Conservation (phyloP, 2,797 vertebrate genomes). For the Pipistrellus nathusii region DNA sequence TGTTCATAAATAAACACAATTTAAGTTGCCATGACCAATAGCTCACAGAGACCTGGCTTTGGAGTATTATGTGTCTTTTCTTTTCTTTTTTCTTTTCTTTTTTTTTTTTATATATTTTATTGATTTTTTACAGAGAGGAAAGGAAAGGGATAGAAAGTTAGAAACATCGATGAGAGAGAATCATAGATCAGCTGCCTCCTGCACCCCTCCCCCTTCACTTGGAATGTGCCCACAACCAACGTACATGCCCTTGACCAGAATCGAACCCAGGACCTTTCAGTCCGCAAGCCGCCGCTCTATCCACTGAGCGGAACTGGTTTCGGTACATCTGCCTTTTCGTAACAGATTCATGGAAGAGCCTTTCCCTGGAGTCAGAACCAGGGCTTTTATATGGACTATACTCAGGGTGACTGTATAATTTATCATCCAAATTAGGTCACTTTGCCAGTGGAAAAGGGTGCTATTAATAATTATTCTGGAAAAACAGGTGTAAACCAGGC, state of each 20-base stretch:
- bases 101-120: too few species aligned
- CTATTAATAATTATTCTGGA: constrained; percentile 34
- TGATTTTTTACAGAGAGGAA: too few species aligned
- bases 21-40: neutral
- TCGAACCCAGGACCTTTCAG: too few species aligned
- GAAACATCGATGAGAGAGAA: too few species aligned
- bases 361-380: constrained; percentile 22
- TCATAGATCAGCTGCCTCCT: too few species aligned
- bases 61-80: neutral
- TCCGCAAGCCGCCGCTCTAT: too few species aligned
- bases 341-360: constrained; percentile 24
- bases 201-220: too few species aligned
- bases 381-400: constrained; percentile 36
- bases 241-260: too few species aligned
- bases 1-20: neutral
- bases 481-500: neutral
- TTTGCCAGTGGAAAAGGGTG: neutral
- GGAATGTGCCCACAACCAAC: too few species aligned
- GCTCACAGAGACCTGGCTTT: neutral
- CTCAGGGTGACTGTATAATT: constrained; percentile 10
- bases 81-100: too few species aligned
- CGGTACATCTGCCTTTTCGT: neutral
- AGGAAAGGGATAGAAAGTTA: too few species aligned
- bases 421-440: constrained; percentile 48
- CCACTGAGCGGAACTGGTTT: too few species aligned